phyloP scores from a whole-genome alignment of 1,140 invertebrate genomes.

The Ostrea denselamellosa region DNA sequence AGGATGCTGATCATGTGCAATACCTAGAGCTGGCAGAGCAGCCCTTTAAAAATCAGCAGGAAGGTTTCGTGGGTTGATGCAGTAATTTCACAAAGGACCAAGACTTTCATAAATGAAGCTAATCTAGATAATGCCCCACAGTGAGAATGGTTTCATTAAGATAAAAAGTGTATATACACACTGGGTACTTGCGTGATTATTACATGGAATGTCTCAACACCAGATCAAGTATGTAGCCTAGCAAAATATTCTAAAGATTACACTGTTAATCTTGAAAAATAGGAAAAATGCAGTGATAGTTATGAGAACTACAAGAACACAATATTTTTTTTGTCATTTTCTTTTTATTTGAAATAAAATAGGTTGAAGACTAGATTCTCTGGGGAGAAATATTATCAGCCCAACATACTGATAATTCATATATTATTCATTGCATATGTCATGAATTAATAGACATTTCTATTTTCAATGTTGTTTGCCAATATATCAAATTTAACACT shows the following conservation, averaged over 20 bases:
- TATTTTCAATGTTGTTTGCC: no score
- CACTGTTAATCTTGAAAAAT: no score
- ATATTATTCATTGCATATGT: background rate
- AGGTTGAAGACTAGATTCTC: background rate
- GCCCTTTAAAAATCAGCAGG: background rate
- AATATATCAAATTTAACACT: background rate
- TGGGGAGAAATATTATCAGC: background rate
- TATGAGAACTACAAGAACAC: no score
- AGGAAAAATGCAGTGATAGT: no score
- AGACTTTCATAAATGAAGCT: background rate
- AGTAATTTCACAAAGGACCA: background rate
- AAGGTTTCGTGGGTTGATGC: background rate
- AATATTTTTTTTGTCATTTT: no score
- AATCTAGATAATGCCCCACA: background rate
- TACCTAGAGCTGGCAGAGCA: background rate
- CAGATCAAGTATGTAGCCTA: background rate
- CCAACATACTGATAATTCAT: background rate
- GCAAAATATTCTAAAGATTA: background rate
- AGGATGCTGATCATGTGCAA: background rate
- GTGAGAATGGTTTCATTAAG: conserved; percentile 9
- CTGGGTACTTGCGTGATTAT: background rate
- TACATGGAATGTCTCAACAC: conserved; percentile 10
- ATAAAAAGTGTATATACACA: background rate
- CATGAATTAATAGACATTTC: no score
- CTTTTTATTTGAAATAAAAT: no score